Percentiles rank a stretch among this genome's conserved stretches.
These are phyloP conservation scores for Drosophila mimetica DNA, from an alignment of 2,888 invertebrate species.

Conservation along the genomic window DNA sequence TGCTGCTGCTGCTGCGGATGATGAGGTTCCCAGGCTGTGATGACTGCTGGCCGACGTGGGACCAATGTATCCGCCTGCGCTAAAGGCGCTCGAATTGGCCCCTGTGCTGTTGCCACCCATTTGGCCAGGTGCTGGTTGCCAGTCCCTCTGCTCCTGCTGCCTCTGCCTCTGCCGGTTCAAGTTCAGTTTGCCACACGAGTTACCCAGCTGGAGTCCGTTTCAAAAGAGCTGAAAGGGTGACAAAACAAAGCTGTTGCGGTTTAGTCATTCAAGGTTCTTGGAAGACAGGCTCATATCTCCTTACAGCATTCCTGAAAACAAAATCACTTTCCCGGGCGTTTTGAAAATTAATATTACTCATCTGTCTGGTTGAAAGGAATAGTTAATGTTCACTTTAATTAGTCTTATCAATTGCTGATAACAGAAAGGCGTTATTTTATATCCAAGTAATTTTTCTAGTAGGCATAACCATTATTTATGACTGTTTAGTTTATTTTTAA, in stretches of 20 bases:
- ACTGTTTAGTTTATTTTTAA: too few relatives aligned
- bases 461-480: too few relatives aligned
- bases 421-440: too few relatives aligned
- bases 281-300: neutral
- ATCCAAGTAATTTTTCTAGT: too few relatives aligned
- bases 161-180: conserved; percentile 34
- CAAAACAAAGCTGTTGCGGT: conserved; percentile 2
- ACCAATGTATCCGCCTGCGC: conserved; percentile 81
- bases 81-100: conserved; percentile 73
- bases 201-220: conserved; percentile 57
- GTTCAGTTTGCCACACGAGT: conserved; percentile 48
- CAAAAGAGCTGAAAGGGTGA: conserved; percentile 16
- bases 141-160: conserved; percentile 35
- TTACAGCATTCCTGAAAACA: conserved; percentile 5
- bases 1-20: conserved; percentile 12
- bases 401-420: neutral
- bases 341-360: neutral
- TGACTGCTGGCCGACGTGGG: conserved; percentile 64
- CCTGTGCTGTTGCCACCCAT: conserved; percentile 81
- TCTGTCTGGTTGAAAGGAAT: neutral
- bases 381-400: neutral
- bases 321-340: neutral
- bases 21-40: conserved; percentile 26
- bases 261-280: conserved; percentile 11
- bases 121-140: conserved; percentile 42